These are phyloP conservation scores for Prolemur simus DNA, from an alignment of 2,113 vertebrate species.

Conservation along the genomic window DNA sequence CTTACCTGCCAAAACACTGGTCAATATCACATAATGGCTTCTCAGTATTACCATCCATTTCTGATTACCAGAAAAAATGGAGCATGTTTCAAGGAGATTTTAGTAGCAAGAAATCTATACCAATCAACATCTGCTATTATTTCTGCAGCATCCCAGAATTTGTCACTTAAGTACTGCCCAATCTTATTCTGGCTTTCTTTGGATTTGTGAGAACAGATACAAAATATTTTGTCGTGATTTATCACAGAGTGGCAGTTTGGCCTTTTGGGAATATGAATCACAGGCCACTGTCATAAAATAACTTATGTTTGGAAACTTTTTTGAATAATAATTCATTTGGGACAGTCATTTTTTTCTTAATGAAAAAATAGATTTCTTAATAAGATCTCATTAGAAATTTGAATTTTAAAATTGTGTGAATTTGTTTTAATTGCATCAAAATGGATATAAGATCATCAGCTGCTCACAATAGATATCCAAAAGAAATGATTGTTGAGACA, in stretches of 20 bases:
- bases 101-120: background rate
- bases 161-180: slow-evolving; percentile 10
- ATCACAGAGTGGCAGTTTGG: background rate
- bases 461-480: background rate
- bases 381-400: slow-evolving; percentile 23
- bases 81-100: background rate
- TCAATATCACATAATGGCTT: background rate
- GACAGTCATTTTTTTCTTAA: background rate
- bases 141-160: background rate
- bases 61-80: background rate
- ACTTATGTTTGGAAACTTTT: slow-evolving; percentile 7
- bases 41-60: background rate
- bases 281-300: slow-evolving; percentile 20
- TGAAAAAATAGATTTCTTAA: slow-evolving; percentile 29
- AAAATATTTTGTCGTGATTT: slow-evolving; percentile 2
- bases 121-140: background rate
- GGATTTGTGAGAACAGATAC: slow-evolving; percentile 1
- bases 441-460: background rate
- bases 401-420: background rate
- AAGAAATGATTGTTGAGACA: background rate
- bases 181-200: background rate
- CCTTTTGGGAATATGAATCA: slow-evolving; percentile 28
- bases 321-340: slow-evolving; percentile 19
- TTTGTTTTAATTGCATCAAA: slow-evolving; percentile 12
- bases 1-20: background rate